A percentile compares a stretch with the other conserved stretches of the same genome.
phyloP scores from a whole-genome alignment of 2,888 invertebrate genomes.

The Xylophagus ater region DNA sequence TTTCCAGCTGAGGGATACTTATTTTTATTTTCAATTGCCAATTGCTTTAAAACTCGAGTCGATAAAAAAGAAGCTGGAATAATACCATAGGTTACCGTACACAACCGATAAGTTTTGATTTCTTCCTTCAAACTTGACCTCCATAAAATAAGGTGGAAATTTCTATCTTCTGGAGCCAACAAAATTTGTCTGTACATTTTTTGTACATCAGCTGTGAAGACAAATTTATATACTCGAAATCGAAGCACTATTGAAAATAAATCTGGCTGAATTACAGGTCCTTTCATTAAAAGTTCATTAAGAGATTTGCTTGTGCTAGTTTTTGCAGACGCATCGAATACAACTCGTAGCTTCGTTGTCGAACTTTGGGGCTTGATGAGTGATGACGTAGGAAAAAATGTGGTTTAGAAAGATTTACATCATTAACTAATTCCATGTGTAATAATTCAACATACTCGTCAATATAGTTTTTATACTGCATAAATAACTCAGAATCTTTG shows the following conservation, averaged over 20 bases:
- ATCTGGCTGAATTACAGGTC: conserved; percentile 9
- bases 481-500: too few relatives aligned
- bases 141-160: not conserved
- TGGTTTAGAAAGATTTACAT: too few relatives aligned
- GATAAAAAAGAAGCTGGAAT: conserved; percentile 15
- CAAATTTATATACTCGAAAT: conserved; percentile 5
- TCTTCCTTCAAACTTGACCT: not conserved
- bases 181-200: conserved; percentile 8
- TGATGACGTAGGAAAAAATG: too few relatives aligned
- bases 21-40: conserved; percentile 10
- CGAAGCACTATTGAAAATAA: conserved; percentile 1
- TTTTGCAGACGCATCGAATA: conserved; percentile 8
- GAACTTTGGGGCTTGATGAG: conserved; percentile 11
- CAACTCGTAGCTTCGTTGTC: conserved; percentile 13
- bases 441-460: too few relatives aligned
- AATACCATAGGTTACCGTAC: not conserved
- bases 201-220: conserved; percentile 18
- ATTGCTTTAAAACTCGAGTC: conserved; percentile 13
- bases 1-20: conserved; percentile 11
- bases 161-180: not conserved
- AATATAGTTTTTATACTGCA: too few relatives aligned
- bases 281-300: conserved; percentile 6
- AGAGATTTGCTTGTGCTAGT: conserved; percentile 6
- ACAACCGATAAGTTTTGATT: not conserved
- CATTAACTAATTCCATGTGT: too few relatives aligned